These are phyloP conservation scores for Dysidea cf. avara DNA, from an alignment of 37 sponge, comb jelly and placozoan genomes.

Conservation along the genomic window DNA sequence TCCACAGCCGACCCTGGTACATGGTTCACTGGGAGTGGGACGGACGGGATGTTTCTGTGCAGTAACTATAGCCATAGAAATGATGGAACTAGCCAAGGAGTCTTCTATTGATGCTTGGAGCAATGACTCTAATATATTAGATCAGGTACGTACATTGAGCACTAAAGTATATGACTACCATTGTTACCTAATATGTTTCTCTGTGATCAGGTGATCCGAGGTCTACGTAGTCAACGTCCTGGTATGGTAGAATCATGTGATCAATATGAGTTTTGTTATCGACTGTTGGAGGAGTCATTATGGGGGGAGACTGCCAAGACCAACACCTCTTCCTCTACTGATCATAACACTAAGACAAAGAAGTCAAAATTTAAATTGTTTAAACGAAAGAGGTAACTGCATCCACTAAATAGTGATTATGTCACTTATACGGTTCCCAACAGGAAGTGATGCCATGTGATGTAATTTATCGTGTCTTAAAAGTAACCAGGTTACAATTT, in stretches of 20 bases:
- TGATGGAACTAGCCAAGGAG: constrained; percentile 25
- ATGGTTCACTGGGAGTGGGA: constrained; percentile 46
- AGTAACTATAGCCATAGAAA: constrained; percentile 30
- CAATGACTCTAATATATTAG: constrained; percentile 43
- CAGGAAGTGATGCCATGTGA: too few species aligned
- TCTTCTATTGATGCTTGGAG: constrained; percentile 4
- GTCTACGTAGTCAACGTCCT: constrained; percentile 18
- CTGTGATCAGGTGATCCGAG: constrained; percentile 52
- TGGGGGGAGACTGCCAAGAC: constrained; percentile 20
- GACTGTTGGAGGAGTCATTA: constrained; percentile 30
- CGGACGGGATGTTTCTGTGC: constrained; percentile 57
- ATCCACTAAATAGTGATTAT: too few species aligned
- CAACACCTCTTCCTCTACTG: neutral
- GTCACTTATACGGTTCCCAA: too few species aligned
- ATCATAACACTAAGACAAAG: neutral
- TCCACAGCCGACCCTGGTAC: constrained; percentile 44
- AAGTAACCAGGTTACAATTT: too few species aligned
- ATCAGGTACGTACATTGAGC: constrained; percentile 34
- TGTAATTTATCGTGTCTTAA: too few species aligned
- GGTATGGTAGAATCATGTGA: constrained; percentile 33
- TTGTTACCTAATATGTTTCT: neutral
- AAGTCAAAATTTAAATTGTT: neutral
- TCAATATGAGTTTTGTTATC: constrained; percentile 64
- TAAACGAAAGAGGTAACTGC: too few species aligned
- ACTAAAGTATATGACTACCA: neutral